Conservation (phyloP, 2,797 vertebrate genomes). For the Allobates femoralis region DNA sequence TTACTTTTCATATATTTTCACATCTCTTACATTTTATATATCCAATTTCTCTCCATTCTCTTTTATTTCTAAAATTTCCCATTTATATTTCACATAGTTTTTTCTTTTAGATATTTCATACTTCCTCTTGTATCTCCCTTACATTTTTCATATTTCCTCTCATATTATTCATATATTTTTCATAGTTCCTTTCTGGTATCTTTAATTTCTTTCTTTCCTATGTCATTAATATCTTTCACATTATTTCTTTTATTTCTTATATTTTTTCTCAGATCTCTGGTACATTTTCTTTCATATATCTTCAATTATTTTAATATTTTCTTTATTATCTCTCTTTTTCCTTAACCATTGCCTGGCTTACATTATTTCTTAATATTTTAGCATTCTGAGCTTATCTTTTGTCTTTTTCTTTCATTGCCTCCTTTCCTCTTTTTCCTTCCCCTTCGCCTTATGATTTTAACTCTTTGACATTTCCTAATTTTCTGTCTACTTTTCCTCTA, state of each 20-base stretch:
- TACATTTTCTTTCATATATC: background rate
- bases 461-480: background rate
- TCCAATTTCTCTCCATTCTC: no score
- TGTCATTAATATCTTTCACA: background rate
- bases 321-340: background rate
- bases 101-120: background rate
- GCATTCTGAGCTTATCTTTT: background rate
- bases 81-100: no score
- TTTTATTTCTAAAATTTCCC: no score
- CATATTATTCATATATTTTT: background rate
- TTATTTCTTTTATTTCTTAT: background rate
- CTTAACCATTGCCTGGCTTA: background rate
- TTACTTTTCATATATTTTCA: no score
- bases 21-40: no score
- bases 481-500: background rate
- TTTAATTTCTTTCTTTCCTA: background rate
- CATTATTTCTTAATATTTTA: background rate
- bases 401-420: background rate
- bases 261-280: background rate
- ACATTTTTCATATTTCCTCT: background rate
- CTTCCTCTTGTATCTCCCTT: background rate
- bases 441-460: background rate
- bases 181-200: background rate
- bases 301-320: no score
- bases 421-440: background rate